Percentiles rank a stretch among this genome's conserved stretches.
phyloP scores from a whole-genome alignment of 2,888 invertebrate genomes.

The Folsomia manolachei region DNA sequence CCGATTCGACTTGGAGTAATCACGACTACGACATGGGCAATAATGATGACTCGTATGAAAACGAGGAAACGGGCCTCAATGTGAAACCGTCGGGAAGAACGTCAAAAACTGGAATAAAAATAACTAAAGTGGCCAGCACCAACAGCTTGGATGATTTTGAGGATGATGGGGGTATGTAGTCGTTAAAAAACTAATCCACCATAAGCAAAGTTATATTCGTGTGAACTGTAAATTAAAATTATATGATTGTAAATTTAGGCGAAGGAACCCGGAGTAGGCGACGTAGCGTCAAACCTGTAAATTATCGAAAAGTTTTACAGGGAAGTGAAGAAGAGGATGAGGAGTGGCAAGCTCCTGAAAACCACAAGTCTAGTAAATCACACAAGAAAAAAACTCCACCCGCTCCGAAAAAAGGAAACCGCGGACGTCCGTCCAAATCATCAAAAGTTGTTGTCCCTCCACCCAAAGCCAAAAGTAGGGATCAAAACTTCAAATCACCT shows the following conservation, averaged over 20 bases:
- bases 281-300: constrained; percentile 9
- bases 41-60: constrained; percentile 1
- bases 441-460: neutral
- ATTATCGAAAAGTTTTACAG: constrained; percentile 21
- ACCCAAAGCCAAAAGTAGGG: neutral
- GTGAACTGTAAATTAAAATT: neutral
- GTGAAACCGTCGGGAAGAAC: neutral
- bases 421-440: constrained; percentile 10
- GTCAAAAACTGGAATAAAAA: constrained; percentile 7
- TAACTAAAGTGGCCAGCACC: constrained; percentile 11
- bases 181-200: no score
- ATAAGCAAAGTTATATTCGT: neutral
- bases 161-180: neutral
- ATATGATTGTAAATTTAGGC: neutral
- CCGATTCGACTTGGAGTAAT: neutral
- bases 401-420: neutral
- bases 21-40: constrained; percentile 5
- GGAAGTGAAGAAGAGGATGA: constrained; percentile 18
- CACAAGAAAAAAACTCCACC: constrained; percentile 8
- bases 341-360: neutral
- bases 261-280: neutral
- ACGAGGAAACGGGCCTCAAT: neutral
- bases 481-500: constrained; percentile 9
- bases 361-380: neutral
- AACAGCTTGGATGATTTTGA: neutral